A percentile compares a stretch with the other conserved stretches of the same genome.
Conservation (phyloP, 2,113 vertebrate genomes). For the Ellobius talpinus region DNA sequence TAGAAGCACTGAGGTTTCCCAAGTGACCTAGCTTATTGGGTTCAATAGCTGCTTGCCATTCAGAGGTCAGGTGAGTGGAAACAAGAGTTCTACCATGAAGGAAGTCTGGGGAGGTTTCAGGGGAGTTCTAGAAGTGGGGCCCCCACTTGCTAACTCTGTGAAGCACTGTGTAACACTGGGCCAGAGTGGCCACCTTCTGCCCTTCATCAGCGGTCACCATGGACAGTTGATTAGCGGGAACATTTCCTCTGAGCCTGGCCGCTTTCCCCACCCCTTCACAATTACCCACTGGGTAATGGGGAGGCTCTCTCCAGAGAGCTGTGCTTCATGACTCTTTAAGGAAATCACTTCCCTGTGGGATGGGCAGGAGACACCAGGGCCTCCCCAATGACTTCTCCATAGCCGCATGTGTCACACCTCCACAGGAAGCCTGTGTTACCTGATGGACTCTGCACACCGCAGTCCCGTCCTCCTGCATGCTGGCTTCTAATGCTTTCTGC, state of each 20-base stretch:
- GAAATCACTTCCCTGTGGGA: not conserved
- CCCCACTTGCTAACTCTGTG: not conserved
- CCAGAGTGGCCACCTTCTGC: not conserved
- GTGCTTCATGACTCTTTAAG: not conserved
- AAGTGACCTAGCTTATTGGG: not conserved
- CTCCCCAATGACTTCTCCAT: not conserved
- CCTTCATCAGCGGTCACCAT: not conserved
- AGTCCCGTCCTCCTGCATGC: not conserved
- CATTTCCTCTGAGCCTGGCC: rapidly evolving
- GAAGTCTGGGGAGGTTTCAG: not conserved
- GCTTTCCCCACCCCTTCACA: not conserved
- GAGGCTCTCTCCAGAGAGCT: not conserved
- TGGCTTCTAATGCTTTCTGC: not conserved
- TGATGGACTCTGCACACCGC: not conserved
- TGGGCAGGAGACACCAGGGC: not conserved
- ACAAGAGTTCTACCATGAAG: not conserved
- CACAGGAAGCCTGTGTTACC: not conserved
- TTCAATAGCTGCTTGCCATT: not conserved
- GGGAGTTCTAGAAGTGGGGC: not conserved
- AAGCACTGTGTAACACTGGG: not conserved
- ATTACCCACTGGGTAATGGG: rapidly evolving
- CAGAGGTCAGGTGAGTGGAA: not conserved
- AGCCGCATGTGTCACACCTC: rapidly evolving
- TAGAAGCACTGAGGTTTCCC: not conserved
- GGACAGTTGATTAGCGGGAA: not conserved